Percentiles rank a stretch among this genome's conserved stretches.
phyloP scores from a whole-genome alignment of 2,888 invertebrate species.

The Spilarctia lutea region DNA sequence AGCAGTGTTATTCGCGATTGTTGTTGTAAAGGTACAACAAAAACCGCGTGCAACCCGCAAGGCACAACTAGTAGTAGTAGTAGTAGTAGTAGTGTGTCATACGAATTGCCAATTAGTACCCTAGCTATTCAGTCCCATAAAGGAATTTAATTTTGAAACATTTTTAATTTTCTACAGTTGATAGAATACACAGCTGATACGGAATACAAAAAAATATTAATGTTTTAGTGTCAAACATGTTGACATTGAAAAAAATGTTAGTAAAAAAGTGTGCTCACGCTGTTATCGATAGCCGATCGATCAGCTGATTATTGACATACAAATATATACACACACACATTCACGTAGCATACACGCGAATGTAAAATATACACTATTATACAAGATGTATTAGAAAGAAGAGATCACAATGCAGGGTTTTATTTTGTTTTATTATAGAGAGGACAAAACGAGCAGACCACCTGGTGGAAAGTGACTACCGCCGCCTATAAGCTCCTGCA shows the following conservation, averaged over 20 bases:
- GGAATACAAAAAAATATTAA: slow-evolving; percentile 1
- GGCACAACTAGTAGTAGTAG: no score
- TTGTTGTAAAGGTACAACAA: no score
- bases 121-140: background rate
- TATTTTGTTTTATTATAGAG: no score
- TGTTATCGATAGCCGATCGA: slow-evolving; percentile 20
- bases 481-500: no score
- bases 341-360: background rate
- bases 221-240: slow-evolving; percentile 1
- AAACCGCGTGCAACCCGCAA: no score
- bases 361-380: background rate
- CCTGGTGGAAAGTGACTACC: no score
- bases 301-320: slow-evolving; percentile 20
- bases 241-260: background rate
- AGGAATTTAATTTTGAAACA: background rate
- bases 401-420: no score
- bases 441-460: no score
- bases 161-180: slow-evolving; percentile 1
- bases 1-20: no score
- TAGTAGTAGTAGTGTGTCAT: no score
- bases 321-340: background rate
- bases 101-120: no score
- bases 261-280: background rate
- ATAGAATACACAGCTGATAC: slow-evolving; percentile 12
- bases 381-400: background rate